phyloP scores from a whole-genome alignment of 2,888 invertebrate genomes.

The Tetrapedia diversipes region DNA sequence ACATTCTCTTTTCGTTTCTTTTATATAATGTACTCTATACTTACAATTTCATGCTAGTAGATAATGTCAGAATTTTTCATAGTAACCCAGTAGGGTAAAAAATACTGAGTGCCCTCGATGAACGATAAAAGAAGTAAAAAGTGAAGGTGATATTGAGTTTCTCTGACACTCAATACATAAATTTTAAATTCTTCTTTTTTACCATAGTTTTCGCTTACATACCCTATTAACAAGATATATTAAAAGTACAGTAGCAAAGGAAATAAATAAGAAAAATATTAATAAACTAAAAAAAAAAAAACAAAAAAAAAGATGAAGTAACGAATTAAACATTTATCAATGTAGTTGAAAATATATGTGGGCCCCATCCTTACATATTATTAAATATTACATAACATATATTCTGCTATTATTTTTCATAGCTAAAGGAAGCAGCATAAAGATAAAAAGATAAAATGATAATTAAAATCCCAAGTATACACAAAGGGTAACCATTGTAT shows the following conservation, averaged over 20 bases:
- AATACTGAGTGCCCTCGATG: constrained; percentile 28
- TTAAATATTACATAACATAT: constrained; percentile 80
- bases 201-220: constrained; percentile 72
- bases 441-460: constrained; percentile 28
- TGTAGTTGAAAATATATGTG: constrained; percentile 78
- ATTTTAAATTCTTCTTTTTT: constrained; percentile 64
- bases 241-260: constrained; percentile 69
- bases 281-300: constrained; percentile 69
- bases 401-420: constrained; percentile 80
- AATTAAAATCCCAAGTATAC: constrained; percentile 50
- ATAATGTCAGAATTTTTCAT: constrained; percentile 6
- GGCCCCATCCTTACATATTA: constrained; percentile 81
- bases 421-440: constrained; percentile 69
- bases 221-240: constrained; percentile 69
- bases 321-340: constrained; percentile 74
- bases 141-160: constrained; percentile 45
- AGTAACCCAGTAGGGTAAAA: constrained; percentile 11
- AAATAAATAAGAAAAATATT: constrained; percentile 67
- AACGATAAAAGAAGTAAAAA: constrained; percentile 24
- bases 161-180: constrained; percentile 51
- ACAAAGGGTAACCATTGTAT: constrained; percentile 62
- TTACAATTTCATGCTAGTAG: constrained; percentile 15
- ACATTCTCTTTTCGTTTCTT: constrained; percentile 38
- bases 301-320: constrained; percentile 67
- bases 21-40: constrained; percentile 9